These are phyloP conservation scores for Montifringilla adamsi DNA, from an alignment of 2,113 vertebrate species.

Conservation along the genomic window DNA sequence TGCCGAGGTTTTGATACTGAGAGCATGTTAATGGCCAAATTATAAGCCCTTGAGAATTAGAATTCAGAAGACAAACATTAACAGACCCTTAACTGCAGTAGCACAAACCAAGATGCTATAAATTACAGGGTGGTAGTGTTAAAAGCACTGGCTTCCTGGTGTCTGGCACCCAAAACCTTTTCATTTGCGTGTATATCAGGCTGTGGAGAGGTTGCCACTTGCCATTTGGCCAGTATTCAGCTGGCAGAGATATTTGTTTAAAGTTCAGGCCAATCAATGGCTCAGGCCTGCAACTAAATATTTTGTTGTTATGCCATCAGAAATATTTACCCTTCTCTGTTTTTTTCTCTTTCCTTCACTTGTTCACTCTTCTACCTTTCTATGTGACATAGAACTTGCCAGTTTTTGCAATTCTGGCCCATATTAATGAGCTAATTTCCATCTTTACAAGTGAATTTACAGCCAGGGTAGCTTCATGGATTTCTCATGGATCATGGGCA, in stretches of 20 bases:
- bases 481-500: neutral
- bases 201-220: constrained; percentile 57
- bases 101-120: constrained; percentile 51
- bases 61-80: constrained; percentile 48
- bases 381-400: neutral
- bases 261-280: neutral
- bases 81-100: constrained; percentile 48
- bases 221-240: constrained; percentile 48
- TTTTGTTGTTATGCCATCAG: constrained; percentile 42
- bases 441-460: neutral
- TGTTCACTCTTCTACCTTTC: neutral
- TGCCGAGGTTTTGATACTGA: constrained; percentile 42
- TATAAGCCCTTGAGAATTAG: constrained; percentile 55
- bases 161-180: constrained; percentile 53
- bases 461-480: neutral
- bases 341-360: neutral
- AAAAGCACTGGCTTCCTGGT: constrained; percentile 58
- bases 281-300: constrained; percentile 14
- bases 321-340: constrained; percentile 39
- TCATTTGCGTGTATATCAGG: constrained; percentile 63
- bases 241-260: neutral
- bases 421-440: neutral
- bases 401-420: neutral
- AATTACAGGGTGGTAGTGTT: constrained; percentile 70
- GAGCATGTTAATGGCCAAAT: constrained; percentile 53